Evolutionary conservation across 2,888 invertebrate species (phyloP).

Genomic region (Dryococelus australis): DNA sequence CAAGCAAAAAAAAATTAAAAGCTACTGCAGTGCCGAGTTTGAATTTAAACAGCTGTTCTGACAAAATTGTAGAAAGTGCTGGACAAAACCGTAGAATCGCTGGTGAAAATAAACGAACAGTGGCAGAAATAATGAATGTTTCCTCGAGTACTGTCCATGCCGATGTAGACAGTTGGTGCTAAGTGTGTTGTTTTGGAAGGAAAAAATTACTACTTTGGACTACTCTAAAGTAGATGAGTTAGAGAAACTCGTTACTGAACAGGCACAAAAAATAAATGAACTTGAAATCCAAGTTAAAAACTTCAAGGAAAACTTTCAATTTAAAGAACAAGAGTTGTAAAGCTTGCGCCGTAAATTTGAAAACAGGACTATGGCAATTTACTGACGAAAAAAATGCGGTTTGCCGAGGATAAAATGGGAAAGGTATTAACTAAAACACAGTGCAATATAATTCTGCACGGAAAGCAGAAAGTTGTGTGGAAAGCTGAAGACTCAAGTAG

Average conservation of each 20-base stretch:
- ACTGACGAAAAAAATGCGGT: background rate
- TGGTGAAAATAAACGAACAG: background rate
- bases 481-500: background rate
- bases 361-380: background rate
- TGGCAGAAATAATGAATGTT: background rate
- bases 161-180: background rate
- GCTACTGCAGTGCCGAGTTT: background rate
- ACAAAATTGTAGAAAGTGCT: background rate
- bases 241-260: background rate
- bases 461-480: no score
- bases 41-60: background rate
- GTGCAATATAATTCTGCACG: background rate
- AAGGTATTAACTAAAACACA: slow-evolving; percentile 20
- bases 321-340: background rate
- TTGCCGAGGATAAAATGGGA: background rate
- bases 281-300: background rate
- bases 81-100: background rate
- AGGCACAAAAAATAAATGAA: background rate
- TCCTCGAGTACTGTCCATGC: background rate
- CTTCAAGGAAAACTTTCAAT: background rate
- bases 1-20: background rate
- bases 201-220: background rate
- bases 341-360: background rate
- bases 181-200: background rate
- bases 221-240: background rate